phyloP scores from a whole-genome alignment of 2,797 vertebrate species.

The Galago senegalensis region DNA sequence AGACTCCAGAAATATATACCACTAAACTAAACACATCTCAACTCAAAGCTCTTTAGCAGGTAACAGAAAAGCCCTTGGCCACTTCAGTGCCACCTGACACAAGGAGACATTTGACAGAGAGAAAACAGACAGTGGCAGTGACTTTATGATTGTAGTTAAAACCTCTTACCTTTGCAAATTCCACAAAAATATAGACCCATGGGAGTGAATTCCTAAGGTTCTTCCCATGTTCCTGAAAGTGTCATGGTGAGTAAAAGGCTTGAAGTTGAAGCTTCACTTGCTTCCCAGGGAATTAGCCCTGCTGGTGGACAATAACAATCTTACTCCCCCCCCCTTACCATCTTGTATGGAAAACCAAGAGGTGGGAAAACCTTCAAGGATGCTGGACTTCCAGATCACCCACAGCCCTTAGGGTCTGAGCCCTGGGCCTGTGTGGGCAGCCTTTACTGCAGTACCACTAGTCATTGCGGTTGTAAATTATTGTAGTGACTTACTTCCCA shows the following conservation, averaged over 20 bases:
- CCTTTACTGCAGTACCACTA: background rate
- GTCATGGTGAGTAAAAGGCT: background rate
- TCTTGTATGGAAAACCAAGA: slow-evolving; percentile 11
- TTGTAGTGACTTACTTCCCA: background rate
- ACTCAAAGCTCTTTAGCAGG: background rate
- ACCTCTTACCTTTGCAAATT: background rate
- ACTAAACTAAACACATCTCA: background rate
- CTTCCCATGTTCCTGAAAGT: background rate
- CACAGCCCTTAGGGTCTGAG: background rate
- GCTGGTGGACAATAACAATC: background rate
- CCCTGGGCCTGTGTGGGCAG: rapidly evolving
- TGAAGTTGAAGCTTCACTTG: background rate
- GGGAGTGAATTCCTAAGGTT: background rate
- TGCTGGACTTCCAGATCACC: background rate
- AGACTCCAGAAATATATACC: slow-evolving; percentile 1
- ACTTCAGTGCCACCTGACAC: background rate
- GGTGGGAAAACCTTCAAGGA: background rate
- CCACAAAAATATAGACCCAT: background rate
- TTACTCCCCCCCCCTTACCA: background rate
- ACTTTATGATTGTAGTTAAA: background rate
- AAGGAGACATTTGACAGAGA: background rate
- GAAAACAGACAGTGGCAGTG: background rate
- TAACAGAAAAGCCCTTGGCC: background rate
- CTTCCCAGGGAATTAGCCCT: background rate
- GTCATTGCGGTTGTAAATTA: background rate